Evolutionary conservation across 2,888 invertebrate genomes (phyloP), one percentile per base, ranked within the genome.

Genomic region (Apotomis capreana): DNA sequence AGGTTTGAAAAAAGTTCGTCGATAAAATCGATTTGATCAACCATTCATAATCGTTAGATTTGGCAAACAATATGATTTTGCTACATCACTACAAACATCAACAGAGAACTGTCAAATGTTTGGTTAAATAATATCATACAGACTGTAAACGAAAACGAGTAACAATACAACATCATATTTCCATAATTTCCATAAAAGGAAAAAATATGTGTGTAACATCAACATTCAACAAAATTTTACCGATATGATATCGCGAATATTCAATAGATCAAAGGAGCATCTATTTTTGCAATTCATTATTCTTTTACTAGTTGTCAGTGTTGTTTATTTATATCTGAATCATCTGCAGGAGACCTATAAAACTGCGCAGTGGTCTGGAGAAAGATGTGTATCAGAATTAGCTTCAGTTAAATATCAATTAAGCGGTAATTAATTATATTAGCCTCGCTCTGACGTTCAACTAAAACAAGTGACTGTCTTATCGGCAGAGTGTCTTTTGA

Each of bases 351-450:
- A 86, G 69, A 84, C 76, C 58, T 84, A 81, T 67, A 80, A 81
- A 68, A 84, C 70, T 74, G 80, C 80, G 15, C 83, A 86, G 65
- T 84, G 80, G 78, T 82, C 85, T 15, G 85, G 83, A n/a, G 84
- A 89, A 69, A 82, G 87, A 46, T 91, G 91, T 75, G 15, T 84
- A n/a, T 84, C 89, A 2, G 89, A 91, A 78, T 76, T 91, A 69
- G 83, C 84, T 3, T 87, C 89, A 12, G 78, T 89, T 13, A 89
- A 88, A 82, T 90, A 90, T 81, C 91, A 91, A 77, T 76, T 91
- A 69, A 86, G 85, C 77, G 89, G 91, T 90, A 78, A 76, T 61
- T 57, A 37, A 40, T 26, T 9, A 54, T 40, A 54, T 10, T 9
- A 51, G 15, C 10, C 40, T 10, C 8, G n/a, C 44, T 46, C 54